Base-by-base conservation (phyloP, 2,113 vertebrate species). In the Pseudopodoces humilis region DNA sequence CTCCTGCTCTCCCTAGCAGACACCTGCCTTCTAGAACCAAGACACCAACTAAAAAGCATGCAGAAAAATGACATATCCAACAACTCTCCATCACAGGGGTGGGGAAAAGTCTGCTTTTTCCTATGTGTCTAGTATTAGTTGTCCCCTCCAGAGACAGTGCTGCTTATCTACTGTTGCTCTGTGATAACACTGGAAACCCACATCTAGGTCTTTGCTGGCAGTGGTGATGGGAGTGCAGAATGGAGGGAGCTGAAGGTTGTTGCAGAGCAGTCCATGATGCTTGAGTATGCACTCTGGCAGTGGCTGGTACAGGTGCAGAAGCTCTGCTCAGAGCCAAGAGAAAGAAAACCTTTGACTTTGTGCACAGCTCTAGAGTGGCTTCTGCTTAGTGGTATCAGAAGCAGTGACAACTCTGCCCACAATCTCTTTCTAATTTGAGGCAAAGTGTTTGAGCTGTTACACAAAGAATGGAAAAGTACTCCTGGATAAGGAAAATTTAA, bases 81-180 rank as follows among this genome's bases (percentile, higher is more conserved):
- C 4, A 85, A 62, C 7, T 21, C 77, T 71, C 39, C 35, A 1
- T 52, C 8, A 2, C 0, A 1, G 21, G 14, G 6, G 3, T 11
- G 6, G 27, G 10, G 24, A 50, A 33, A 83, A 13, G 5, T 15
- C 17, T 83, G 23, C 14, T 20, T 74, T 88, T 18, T 89, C 31
- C 28, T 25, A 0, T 50, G 16, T 2, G 6, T 58, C 5, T 86
- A 46, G 3, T 64, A 7, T 67, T 83, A 58, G 8, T 69, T 75
- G 12, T 50, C 7, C 7, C 39, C 12, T 85, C 11, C 50, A 79
- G 44, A 56, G n/a, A 31, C 31, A 52, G 47, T 28, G 47, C 69
- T 84, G 25, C 47, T 81, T 67, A 22, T 18, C 37, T 58, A 2
- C 10, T 60, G 19, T 49, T 71, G n/a, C 41, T 67, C 55, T 65